Conservation (phyloP, 2,888 invertebrate species). For the Aplocera efformata region DNA sequence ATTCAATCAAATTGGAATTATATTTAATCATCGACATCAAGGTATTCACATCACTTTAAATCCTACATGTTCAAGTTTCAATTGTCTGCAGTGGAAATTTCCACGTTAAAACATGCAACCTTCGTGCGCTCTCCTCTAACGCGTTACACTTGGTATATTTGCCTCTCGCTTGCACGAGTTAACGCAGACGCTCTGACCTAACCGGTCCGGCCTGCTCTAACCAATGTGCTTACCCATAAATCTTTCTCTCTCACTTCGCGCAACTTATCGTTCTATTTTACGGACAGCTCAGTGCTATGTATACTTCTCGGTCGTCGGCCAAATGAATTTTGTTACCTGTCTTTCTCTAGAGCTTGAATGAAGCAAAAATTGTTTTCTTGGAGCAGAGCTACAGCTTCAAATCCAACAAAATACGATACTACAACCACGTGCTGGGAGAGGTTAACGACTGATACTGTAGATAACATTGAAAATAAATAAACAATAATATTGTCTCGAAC, state of each 20-base stretch:
- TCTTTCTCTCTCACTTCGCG: slow-evolving; percentile 54
- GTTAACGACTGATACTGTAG: slow-evolving; percentile 75
- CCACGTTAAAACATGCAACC: slow-evolving; percentile 76
- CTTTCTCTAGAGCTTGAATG: slow-evolving; percentile 80
- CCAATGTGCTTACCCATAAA: slow-evolving; percentile 40
- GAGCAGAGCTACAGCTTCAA: slow-evolving; percentile 78
- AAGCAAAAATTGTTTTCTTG: slow-evolving; percentile 72
- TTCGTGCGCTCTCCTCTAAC: slow-evolving; percentile 56
- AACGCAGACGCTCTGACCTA: slow-evolving; percentile 75
- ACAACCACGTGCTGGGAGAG: slow-evolving; percentile 70
- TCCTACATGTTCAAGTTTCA: slow-evolving; percentile 72
- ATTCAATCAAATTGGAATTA: too few relatives aligned
- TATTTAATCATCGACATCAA: slow-evolving; percentile 34
- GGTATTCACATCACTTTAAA: slow-evolving; percentile 40
- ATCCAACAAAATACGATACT: slow-evolving; percentile 74
- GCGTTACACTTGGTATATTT: slow-evolving; percentile 37
- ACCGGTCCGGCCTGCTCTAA: slow-evolving; percentile 56
- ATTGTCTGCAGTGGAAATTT: slow-evolving; percentile 79
- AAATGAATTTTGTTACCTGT: slow-evolving; percentile 78
- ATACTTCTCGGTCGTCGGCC: slow-evolving; percentile 79
- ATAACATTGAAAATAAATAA: slow-evolving; percentile 74
- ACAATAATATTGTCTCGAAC: slow-evolving; percentile 39
- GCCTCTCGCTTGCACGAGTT: slow-evolving; percentile 56
- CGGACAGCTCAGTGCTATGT: slow-evolving; percentile 79
- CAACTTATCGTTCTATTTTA: slow-evolving; percentile 76